phyloP scores from a whole-genome alignment of 2,888 invertebrate species.

The Drosophila paramelanica region DNA sequence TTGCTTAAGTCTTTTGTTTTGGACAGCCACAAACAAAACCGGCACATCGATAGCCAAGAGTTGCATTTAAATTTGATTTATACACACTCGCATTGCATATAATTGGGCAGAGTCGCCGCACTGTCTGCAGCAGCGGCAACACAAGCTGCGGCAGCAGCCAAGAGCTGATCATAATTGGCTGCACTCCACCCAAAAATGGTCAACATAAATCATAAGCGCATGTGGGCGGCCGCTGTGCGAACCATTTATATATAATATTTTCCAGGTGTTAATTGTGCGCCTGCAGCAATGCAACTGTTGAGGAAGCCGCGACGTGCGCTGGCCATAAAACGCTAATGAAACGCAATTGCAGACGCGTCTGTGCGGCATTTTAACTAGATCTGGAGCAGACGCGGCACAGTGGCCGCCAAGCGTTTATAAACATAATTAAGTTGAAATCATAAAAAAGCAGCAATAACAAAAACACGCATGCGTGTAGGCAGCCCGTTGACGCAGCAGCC shows the following conservation, averaged over 20 bases:
- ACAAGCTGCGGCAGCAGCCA: conserved; percentile 9
- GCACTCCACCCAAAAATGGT: conserved; percentile 40
- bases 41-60: conserved; percentile 61
- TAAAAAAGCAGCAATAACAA: conserved; percentile 60
- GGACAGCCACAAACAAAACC: conserved; percentile 29
- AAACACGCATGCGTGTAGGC: conserved; percentile 67
- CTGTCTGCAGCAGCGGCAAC: conserved; percentile 40
- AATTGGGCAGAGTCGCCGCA: conserved; percentile 73
- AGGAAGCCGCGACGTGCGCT: conserved; percentile 32
- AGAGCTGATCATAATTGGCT: conserved; percentile 55
- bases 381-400: conserved; percentile 51
- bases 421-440: conserved; percentile 80
- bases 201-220: conserved; percentile 4
- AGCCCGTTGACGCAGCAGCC: conserved; percentile 17
- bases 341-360: conserved; percentile 58
- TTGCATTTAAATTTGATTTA: conserved; percentile 80
- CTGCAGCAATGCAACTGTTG: conserved; percentile 45
- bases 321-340: conserved; percentile 64
- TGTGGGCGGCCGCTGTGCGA: neutral
- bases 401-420: conserved; percentile 62
- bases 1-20: conserved; percentile 80
- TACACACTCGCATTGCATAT: conserved; percentile 70
- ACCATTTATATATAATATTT: conserved; percentile 35
- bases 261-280: conserved; percentile 71
- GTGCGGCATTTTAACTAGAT: conserved; percentile 65